Evolutionary conservation across 2,888 invertebrate genomes (phyloP), one percentile per base, ranked within the genome.

Genomic region (Caenorhabditis virilis): DNA sequence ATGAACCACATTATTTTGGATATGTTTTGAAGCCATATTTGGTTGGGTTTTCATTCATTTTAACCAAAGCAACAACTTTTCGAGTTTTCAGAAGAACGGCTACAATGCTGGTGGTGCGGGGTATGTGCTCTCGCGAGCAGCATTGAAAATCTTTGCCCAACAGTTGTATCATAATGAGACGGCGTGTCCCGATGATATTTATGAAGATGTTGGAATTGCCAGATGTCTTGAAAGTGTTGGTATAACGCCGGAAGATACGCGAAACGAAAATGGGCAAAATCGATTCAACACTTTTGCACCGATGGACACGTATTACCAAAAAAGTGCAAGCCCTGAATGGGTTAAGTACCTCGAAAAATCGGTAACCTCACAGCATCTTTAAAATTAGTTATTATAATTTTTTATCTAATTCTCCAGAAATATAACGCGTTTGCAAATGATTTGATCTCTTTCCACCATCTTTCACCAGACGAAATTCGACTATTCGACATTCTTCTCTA

Each of bases 21-120:
- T 77, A 70, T 50, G 54, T 58, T 7, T 42, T 77, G 54, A 74
- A 76, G 26, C 74, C 76, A 7, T 72, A 72, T 30, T 23, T 76
- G 45, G 69, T 70, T 9, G 23, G 39, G 23, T 2, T 22, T n/a
- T 15, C 20, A 18, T 15, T 42, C 13, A 13, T 30, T 30, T 30
- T 43, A 20, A 26, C n/a, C 6, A 7, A 6, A 16, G 15, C 7
- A 39, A 25, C 2, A 15, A 23, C 7, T 6, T 16, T 11, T 42
- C 11, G 16, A 38, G 4, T 9, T 22, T 62, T 30, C 33, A 68
- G 65, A 54, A 67, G 20, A 43, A 69, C 16, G 78, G 78, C n/a
- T 78, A 78, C 61, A 77, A 78, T 52, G 67, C 69, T 1, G 78
- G 78, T 1, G 77, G 77, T 5, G 76, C 76, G 20, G 76, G 74